Evolutionary conservation across 1,140 invertebrate species (phyloP).

Genomic region (Drosophila asahinai): DNA sequence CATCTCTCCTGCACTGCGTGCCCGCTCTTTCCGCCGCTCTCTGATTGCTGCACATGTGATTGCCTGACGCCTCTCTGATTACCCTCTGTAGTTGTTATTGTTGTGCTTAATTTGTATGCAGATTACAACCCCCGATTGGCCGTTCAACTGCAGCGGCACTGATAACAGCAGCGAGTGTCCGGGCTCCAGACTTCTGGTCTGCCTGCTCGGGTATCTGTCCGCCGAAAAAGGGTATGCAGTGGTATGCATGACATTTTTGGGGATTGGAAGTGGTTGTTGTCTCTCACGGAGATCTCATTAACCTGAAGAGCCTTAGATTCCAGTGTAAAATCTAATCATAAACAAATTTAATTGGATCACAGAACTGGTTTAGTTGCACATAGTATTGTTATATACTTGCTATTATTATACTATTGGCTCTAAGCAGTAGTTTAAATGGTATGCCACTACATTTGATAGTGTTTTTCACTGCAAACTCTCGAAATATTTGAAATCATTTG

Average conservation of each 20-base stretch:
- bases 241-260: not conserved
- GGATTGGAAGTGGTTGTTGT: too few relatives aligned
- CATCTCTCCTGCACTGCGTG: conserved; percentile 6
- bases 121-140: conserved; percentile 21
- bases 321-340: not conserved
- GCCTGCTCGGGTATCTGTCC: not conserved
- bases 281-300: not conserved
- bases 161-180: conserved; percentile 8
- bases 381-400: too few relatives aligned
- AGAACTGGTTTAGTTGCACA: too few relatives aligned
- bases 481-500: too few relatives aligned
- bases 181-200: not conserved
- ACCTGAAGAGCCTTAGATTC: not conserved
- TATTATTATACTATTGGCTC: too few relatives aligned
- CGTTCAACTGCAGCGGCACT: conserved; percentile 23
- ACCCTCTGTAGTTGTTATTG: conserved; percentile 14
- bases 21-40: conserved; percentile 1
- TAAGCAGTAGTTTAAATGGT: too few relatives aligned
- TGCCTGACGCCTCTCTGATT: conserved; percentile 36
- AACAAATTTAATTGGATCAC: too few relatives aligned
- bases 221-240: not conserved
- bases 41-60: conserved; percentile 16
- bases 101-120: conserved; percentile 25
- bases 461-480: too few relatives aligned
- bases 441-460: too few relatives aligned